Base-by-base conservation (phyloP, 2,113 vertebrate genomes). In the Grus americana region DNA sequence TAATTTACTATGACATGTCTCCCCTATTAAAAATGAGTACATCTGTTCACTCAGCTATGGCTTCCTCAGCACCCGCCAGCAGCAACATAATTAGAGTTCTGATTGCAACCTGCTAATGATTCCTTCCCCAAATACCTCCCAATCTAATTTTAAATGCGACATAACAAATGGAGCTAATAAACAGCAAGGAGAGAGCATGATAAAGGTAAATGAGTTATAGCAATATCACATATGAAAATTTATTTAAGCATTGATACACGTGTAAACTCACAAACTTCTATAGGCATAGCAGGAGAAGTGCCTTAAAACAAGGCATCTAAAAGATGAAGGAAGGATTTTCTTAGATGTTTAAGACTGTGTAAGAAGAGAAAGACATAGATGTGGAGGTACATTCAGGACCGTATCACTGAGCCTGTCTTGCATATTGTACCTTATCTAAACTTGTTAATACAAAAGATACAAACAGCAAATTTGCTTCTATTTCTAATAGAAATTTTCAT, bases 101-200 rank as follows among this genome's bases (percentile, higher is more conserved):
- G 90, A 96, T 96, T 95, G 90, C 85, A 92, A 94, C 90, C 67
- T 92, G 82, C 74, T 95, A 96, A 95, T 94, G 84, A 94, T 82
- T 88, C 61, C 85, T 95, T 95, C 79, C 84, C 87, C 88, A 94
- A 54, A 91, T 96, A 96, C 72, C 92, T 95, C 90, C 79, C 88
- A 78, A 86, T 92, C 85, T 95, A 95, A 95, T 95, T 96, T 86
- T 80, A 92, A 96, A 80, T 78, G 82, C 2, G 3, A 93, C 90
- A 83, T 93, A 94, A 96, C 90, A 96, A 96, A 96, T 90, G 55
- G 63, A 79, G 62, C 54, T 96, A 90, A 96, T 88, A 94, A 96
- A 92, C 82, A 94, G 49, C 67, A 78, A 90, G 71, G 29, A 92
- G 54, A 88, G 85, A 94, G 70, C 67, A 92, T 59, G 46, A 62